Conservation (phyloP, 2,888 invertebrate species). For the Troides oblongomaculatus region DNA sequence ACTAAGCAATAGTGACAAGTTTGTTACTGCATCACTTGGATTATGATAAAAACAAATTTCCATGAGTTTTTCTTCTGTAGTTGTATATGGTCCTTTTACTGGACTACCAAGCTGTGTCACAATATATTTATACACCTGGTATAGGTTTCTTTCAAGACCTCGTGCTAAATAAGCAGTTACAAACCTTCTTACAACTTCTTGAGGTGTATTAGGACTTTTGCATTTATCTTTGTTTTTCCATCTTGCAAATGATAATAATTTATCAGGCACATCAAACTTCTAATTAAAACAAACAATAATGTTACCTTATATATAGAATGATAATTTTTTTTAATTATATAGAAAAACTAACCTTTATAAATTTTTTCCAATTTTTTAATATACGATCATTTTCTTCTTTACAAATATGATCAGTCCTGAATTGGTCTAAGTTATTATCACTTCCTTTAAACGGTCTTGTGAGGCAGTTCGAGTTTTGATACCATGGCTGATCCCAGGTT, state of each 20-base stretch:
- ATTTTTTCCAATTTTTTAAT: constrained; percentile 56
- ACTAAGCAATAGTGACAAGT: constrained; percentile 49
- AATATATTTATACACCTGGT: constrained; percentile 58
- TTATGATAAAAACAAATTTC: constrained; percentile 54
- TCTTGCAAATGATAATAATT: constrained; percentile 52
- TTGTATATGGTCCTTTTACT: constrained; percentile 47
- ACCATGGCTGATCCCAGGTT: constrained; percentile 67
- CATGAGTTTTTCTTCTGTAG: constrained; percentile 60
- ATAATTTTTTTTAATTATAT: neutral
- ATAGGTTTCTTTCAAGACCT: constrained; percentile 55
- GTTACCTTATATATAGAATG: neutral
- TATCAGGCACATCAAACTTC: constrained; percentile 58
- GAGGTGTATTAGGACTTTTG: constrained; percentile 42
- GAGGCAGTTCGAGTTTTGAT: constrained; percentile 49
- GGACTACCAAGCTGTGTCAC: constrained; percentile 44
- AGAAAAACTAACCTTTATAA: constrained; percentile 47
- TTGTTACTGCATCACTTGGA: constrained; percentile 45
- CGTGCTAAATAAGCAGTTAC: constrained; percentile 57
- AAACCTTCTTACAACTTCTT: constrained; percentile 54
- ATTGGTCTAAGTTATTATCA: constrained; percentile 37
- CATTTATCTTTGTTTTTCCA: constrained; percentile 56
- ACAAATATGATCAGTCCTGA: constrained; percentile 50
- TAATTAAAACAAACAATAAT: constrained; percentile 38
- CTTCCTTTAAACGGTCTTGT: constrained; percentile 43
- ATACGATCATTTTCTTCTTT: constrained; percentile 53